Conservation (phyloP, 2,113 vertebrate genomes). For the Fukomys damarensis region DNA sequence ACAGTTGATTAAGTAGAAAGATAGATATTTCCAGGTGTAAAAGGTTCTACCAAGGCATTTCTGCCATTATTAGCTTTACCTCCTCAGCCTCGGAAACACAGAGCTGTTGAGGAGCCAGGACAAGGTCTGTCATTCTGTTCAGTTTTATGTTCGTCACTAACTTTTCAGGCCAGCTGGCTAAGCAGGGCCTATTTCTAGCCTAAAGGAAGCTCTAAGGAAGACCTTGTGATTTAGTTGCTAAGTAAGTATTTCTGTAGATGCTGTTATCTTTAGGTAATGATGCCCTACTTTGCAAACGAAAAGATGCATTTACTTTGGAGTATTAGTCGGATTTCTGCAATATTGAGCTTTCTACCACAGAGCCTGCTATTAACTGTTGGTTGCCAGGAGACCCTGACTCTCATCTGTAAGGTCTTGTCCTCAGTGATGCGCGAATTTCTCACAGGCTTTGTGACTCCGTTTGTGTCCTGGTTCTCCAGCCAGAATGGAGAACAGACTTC, state of each 20-base stretch:
- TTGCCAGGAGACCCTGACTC: neutral
- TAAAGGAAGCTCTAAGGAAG: constrained; percentile 80
- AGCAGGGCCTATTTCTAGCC: constrained; percentile 79
- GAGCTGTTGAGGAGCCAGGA: neutral
- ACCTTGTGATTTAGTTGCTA: constrained; percentile 82
- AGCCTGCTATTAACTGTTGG: neutral
- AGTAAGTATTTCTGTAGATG: constrained; percentile 80
- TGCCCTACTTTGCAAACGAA: constrained; percentile 74
- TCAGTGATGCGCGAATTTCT: neutral
- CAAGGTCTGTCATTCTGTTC: constrained; percentile 36
- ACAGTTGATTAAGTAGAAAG: neutral
- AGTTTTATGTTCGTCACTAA: constrained; percentile 61
- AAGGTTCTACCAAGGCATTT: neutral
- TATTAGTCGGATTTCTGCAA: constrained; percentile 61
- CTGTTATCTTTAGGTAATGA: constrained; percentile 78
- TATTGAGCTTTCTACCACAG: neutral
- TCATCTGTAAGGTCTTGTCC: neutral
- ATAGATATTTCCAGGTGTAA: neutral
- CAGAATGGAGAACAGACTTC: neutral
- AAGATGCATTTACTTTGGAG: constrained; percentile 55
- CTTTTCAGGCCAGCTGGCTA: constrained; percentile 75
- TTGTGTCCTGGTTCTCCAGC: neutral
- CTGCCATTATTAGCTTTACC: neutral
- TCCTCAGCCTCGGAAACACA: neutral
- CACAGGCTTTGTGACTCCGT: neutral